These are phyloP conservation scores for Mechanitis messenoides DNA, from an alignment of 2,888 invertebrate genomes.

Conservation along the genomic window DNA sequence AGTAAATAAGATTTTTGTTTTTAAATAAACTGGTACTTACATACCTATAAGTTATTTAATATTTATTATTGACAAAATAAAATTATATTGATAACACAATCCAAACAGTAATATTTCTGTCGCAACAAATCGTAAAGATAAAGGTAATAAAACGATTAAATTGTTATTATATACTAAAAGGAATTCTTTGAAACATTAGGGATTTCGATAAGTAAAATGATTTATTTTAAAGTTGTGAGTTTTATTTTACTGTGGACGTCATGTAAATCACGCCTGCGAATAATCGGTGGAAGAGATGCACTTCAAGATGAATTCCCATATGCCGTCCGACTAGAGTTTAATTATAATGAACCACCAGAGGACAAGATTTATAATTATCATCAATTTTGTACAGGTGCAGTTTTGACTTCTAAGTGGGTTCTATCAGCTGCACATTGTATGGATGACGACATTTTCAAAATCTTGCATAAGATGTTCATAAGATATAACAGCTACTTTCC, in stretches of 20 bases:
- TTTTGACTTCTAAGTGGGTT: background rate
- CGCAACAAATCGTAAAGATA: no score
- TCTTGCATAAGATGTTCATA: background rate
- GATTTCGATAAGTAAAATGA: no score
- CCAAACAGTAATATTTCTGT: no score
- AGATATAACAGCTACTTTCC: constrained; percentile 4
- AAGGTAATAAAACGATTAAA: no score
- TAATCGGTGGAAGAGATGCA: background rate
- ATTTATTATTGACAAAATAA: no score
- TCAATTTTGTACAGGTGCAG: background rate
- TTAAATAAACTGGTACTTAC: no score
- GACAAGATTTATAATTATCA: background rate
- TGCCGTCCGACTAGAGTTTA: background rate
- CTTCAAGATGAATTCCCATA: background rate
- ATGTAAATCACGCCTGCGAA: background rate
- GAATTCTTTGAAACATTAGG: no score
- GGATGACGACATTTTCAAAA: background rate
- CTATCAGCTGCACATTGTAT: background rate
- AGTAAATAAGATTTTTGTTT: no score
- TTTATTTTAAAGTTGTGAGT: background rate
- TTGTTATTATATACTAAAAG: no score
- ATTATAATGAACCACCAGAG: background rate
- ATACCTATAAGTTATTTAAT: no score
- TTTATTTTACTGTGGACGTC: background rate
- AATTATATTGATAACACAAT: no score